These are phyloP conservation scores for Polydesmus complanatus DNA, from an alignment of 2,888 invertebrate genomes.

Conservation along the genomic window DNA sequence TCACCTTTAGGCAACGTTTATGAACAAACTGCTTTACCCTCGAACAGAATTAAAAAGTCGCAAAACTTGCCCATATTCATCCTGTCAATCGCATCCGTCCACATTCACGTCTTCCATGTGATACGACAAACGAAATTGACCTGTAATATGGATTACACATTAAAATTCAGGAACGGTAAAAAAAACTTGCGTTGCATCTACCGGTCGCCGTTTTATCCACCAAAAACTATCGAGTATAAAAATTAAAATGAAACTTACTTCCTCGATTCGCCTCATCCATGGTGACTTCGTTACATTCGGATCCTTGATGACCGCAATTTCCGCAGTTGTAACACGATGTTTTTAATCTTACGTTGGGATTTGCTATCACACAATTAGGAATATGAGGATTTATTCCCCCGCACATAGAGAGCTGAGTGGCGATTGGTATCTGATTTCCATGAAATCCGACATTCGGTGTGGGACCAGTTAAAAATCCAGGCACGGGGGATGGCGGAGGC, in stretches of 20 bases:
- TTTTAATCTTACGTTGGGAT: constrained; percentile 27
- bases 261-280: constrained; percentile 73
- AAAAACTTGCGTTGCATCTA: no score
- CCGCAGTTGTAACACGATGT: constrained; percentile 87
- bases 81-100: neutral
- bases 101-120: neutral
- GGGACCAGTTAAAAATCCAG: constrained; percentile 15
- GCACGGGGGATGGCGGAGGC: constrained; percentile 15
- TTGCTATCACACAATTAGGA: constrained; percentile 1
- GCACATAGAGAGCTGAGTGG: constrained; percentile 4
- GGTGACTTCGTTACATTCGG: constrained; percentile 76
- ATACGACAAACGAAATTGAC: neutral
- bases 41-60: no score
- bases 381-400: no score
- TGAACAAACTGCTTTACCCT: no score
- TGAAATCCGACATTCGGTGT: constrained; percentile 17
- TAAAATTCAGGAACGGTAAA: neutral
- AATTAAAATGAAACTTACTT: constrained; percentile 22
- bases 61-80: neutral
- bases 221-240: no score
- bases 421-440: neutral
- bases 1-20: no score
- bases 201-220: no score
- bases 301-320: constrained; percentile 61
- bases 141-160: neutral